Conservation (phyloP, 2,113 vertebrate genomes). For the Mormyrus iriodes region DNA sequence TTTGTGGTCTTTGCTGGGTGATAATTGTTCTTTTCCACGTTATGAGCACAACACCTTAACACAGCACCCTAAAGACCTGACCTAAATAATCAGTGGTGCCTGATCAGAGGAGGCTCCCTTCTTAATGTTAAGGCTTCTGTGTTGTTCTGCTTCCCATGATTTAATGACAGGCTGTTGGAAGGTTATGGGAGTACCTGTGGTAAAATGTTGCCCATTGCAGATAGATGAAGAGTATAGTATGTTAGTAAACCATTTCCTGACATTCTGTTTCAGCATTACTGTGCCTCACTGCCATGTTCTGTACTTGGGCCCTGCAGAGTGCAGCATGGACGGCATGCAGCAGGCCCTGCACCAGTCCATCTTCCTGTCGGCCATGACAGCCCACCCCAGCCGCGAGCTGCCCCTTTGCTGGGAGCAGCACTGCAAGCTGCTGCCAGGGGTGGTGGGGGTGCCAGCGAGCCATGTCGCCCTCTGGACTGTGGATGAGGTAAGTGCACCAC, state of each 20-base stretch:
- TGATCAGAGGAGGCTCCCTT: conserved; percentile 18
- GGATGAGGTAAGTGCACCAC: conserved; percentile 53
- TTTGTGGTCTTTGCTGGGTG: neutral
- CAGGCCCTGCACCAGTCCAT: conserved; percentile 51
- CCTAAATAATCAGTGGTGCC: conserved; percentile 21
- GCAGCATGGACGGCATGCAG: conserved; percentile 39
- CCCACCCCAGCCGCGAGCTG: conserved; percentile 54
- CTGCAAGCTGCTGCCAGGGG: conserved; percentile 56
- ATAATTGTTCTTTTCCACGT: conserved; percentile 18
- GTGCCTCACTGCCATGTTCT: neutral
- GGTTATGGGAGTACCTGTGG: neutral
- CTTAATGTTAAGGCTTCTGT: neutral
- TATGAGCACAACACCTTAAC: conserved; percentile 1
- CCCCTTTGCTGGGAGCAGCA: conserved; percentile 58
- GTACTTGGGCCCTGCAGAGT: conserved; percentile 38
- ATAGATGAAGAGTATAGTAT: neutral
- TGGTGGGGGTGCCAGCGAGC: conserved; percentile 44
- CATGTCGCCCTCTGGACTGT: conserved; percentile 56
- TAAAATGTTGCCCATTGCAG: neutral
- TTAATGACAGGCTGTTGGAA: neutral
- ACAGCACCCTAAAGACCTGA: conserved; percentile 13
- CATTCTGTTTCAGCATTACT: neutral
- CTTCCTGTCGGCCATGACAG: conserved; percentile 57
- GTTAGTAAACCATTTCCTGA: neutral
- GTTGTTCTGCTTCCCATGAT: neutral